Conservation (phyloP, 1,140 invertebrate genomes). For the Nasonia giraulti region DNA sequence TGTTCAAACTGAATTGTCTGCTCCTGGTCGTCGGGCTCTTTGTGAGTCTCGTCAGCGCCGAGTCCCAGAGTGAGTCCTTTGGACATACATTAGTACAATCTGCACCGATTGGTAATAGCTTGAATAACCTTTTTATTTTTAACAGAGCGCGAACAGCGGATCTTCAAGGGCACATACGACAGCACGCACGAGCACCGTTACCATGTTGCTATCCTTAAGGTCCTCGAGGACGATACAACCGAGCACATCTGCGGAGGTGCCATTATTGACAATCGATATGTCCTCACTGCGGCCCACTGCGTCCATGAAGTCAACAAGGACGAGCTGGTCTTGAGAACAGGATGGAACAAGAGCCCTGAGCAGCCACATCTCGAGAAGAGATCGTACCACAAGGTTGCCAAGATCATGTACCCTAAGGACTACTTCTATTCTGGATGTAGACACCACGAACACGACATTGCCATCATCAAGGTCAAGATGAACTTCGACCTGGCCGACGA, state of each 20-base stretch:
- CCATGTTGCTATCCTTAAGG: slow-evolving; percentile 57
- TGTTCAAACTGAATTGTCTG: too few species aligned
- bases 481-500: not conserved
- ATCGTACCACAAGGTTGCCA: not conserved
- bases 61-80: too few species aligned
- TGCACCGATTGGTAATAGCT: too few species aligned
- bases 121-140: too few species aligned
- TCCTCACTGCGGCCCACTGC: slow-evolving; percentile 74
- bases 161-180: slow-evolving; percentile 26
- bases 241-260: slow-evolving; percentile 72
- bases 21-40: too few species aligned
- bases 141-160: too few species aligned
- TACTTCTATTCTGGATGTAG: not conserved
- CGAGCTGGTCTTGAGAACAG: not conserved
- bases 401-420: not conserved
- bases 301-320: slow-evolving; percentile 47
- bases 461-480: not conserved
- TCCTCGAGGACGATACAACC: slow-evolving; percentile 52
- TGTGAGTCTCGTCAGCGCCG: too few species aligned
- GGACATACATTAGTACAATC: too few species aligned
- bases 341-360: not conserved
- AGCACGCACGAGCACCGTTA: slow-evolving; percentile 60
- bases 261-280: slow-evolving; percentile 68
- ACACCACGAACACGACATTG: slow-evolving; percentile 3
- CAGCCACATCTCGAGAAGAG: not conserved